phyloP scores from a whole-genome alignment of 2,797 vertebrate species.

The Staurois parvus region DNA sequence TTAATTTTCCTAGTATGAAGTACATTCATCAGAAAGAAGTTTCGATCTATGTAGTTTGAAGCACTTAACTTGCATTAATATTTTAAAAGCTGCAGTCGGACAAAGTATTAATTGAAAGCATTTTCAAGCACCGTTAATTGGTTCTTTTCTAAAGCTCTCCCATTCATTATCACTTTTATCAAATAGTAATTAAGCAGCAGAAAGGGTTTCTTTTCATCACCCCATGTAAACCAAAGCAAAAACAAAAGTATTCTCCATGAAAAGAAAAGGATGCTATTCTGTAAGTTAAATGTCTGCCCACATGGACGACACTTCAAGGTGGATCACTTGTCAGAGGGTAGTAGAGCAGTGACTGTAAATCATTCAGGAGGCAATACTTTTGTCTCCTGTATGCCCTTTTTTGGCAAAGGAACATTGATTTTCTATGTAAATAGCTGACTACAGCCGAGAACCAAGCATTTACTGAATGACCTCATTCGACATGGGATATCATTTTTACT shows the following conservation, averaged over 20 bases:
- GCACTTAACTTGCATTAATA: slow-evolving; percentile 56
- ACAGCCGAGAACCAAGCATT: no score
- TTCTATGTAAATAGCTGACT: no score
- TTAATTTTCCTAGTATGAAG: slow-evolving; percentile 46
- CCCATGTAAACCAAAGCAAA: neutral
- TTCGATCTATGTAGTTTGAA: slow-evolving; percentile 46
- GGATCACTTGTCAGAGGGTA: no score
- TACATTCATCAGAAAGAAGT: slow-evolving; percentile 42
- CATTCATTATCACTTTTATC: slow-evolving; percentile 45
- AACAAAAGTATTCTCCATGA: slow-evolving; percentile 17
- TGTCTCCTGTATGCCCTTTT: no score
- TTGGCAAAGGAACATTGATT: no score
- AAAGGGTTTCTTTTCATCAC: slow-evolving; percentile 14
- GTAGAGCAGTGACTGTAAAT: no score
- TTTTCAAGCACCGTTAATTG: slow-evolving; percentile 39
- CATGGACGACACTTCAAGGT: no score
- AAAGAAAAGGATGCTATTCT: neutral
- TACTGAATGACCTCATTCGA: no score
- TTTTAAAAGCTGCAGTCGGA: slow-evolving; percentile 41
- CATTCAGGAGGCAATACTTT: no score
- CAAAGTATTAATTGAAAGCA: slow-evolving; percentile 45
- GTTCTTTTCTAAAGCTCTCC: slow-evolving; percentile 14
- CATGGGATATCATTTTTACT: no score
- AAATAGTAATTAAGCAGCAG: slow-evolving; percentile 43
- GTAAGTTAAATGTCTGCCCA: neutral